These are phyloP conservation scores for Alca torda DNA, from an alignment of 2,797 vertebrate species.

Conservation along the genomic window DNA sequence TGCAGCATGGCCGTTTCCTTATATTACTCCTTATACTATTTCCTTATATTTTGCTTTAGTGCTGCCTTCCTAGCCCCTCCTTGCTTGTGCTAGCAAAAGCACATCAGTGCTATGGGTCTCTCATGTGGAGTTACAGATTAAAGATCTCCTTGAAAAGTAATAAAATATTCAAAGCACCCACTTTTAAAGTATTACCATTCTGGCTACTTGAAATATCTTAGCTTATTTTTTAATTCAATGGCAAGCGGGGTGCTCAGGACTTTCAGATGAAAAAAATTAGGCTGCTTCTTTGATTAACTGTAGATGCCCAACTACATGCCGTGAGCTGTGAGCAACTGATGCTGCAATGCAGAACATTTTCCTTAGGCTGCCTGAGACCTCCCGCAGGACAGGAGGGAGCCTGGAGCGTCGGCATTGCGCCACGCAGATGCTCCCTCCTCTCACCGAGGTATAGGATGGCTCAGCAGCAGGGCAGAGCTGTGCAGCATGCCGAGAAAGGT, in stretches of 20 bases:
- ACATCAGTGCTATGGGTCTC: background rate
- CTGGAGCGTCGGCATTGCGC: fast-evolving
- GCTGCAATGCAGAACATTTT: background rate
- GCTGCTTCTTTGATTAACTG: background rate
- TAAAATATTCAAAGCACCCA: background rate
- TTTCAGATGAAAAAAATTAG: background rate
- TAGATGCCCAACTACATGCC: background rate
- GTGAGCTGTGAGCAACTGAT: background rate
- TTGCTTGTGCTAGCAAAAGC: background rate
- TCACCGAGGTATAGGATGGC: fast-evolving
- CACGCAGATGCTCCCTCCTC: background rate
- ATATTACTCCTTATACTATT: background rate
- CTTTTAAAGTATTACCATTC: background rate
- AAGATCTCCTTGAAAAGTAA: background rate
- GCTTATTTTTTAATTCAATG: background rate
- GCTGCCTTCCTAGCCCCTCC: background rate
- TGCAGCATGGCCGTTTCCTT: background rate
- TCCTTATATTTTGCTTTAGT: background rate
- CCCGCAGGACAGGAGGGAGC: background rate
- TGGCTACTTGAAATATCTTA: background rate
- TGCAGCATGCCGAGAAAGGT: background rate
- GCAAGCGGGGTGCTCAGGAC: background rate
- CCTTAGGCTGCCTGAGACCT: background rate
- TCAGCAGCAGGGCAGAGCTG: background rate
- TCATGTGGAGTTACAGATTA: background rate